Percentiles rank a stretch among this genome's conserved stretches.
Evolutionary conservation across 2,888 invertebrate genomes (phyloP).

Genomic region (Mesorhabditis sp.): DNA sequence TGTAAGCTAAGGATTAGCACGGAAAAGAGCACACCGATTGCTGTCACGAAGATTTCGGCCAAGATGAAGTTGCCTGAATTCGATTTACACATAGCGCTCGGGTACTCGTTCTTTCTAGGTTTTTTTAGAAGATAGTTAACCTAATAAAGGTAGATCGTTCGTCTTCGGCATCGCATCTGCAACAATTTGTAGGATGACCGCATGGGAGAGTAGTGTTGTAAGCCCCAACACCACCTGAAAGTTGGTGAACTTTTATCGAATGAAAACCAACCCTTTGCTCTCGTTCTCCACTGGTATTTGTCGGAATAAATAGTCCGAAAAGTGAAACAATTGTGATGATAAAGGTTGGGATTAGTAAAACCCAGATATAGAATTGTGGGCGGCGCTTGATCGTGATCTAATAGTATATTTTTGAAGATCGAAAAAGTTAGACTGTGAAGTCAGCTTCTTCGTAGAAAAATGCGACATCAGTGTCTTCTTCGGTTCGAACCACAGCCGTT

Average conservation of each 20-base stretch:
- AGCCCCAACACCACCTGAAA: conserved; percentile 34
- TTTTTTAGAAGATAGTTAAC: conserved; percentile 8
- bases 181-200: conserved; percentile 43
- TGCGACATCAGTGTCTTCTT: conserved; percentile 33
- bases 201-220: conserved; percentile 38
- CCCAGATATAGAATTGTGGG: conserved; percentile 41
- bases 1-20: conserved; percentile 30
- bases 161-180: conserved; percentile 44
- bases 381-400: conserved; percentile 12
- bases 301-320: conserved; percentile 37
- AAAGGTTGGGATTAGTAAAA: conserved; percentile 36
- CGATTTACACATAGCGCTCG: background rate
- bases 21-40: conserved; percentile 33
- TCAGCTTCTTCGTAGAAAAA: conserved; percentile 34
- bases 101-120: background rate
- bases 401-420: background rate
- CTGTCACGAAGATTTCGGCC: conserved; percentile 41
- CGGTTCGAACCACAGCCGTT: conserved; percentile 9
- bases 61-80: conserved; percentile 41
- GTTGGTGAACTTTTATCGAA: background rate
- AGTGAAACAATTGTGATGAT: conserved; percentile 38
- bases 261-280: conserved; percentile 28
- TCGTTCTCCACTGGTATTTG: conserved; percentile 32
- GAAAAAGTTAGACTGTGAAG: conserved; percentile 11
- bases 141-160: conserved; percentile 31